Conservation (phyloP, 2,113 vertebrate species). For the Callionymus lyra region DNA sequence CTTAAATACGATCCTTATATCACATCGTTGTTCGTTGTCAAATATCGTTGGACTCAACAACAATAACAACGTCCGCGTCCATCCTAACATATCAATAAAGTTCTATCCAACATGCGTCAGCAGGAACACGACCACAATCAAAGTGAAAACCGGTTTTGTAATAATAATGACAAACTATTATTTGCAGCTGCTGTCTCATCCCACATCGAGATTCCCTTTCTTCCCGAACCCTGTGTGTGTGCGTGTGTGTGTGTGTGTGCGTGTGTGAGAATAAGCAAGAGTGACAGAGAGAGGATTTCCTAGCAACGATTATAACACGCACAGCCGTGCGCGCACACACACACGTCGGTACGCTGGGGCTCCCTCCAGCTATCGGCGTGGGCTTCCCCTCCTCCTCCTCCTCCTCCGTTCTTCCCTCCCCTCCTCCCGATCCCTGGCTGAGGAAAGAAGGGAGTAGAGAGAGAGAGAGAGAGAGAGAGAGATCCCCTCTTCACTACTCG, state of each 20-base stretch:
- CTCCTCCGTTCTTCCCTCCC: constrained; percentile 15
- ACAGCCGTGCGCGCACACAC: constrained; percentile 20
- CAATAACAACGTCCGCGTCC: no score
- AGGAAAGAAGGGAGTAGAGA: constrained; percentile 11
- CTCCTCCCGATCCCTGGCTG: constrained; percentile 35
- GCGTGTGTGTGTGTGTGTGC: no score
- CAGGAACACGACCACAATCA: no score
- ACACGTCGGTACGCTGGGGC: constrained; percentile 32
- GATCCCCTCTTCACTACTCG: constrained; percentile 47
- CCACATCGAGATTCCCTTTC: constrained; percentile 48
- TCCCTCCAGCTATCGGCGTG: constrained; percentile 62
- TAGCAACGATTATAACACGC: constrained; percentile 54
- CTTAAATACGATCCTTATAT: no score
- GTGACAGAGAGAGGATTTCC: constrained; percentile 59
- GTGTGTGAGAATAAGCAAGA: no score
- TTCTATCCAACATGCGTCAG: no score
- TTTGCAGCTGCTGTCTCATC: constrained; percentile 36
- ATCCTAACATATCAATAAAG: no score
- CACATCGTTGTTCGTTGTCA: no score
- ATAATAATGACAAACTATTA: no score
- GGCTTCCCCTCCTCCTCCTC: constrained; percentile 48
- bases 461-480: constrained; percentile 28
- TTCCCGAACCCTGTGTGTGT: constrained; percentile 24
- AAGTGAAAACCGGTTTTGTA: no score
- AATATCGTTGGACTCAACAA: no score